Evolutionary conservation across 2,888 invertebrate genomes (phyloP).

Genomic region (Aproaerema taeniolella): DNA sequence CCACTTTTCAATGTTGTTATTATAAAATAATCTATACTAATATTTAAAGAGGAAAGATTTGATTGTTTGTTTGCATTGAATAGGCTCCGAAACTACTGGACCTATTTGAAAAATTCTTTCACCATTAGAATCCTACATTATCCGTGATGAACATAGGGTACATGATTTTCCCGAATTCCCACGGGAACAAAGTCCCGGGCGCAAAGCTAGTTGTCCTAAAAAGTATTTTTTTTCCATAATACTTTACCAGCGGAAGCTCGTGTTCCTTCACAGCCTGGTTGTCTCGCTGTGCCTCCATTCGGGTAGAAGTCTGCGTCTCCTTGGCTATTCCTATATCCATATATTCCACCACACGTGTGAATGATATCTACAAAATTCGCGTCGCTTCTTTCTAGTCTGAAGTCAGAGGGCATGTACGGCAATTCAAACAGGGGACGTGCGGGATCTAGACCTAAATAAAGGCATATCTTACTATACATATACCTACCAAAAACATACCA

Average conservation of each 20-base stretch:
- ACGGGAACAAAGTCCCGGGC: too few relatives aligned
- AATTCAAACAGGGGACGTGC: constrained; percentile 81
- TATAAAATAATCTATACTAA: too few relatives aligned
- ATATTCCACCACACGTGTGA: constrained; percentile 82
- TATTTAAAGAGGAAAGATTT: too few relatives aligned
- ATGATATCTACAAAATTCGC: constrained; percentile 86
- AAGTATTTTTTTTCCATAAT: neutral
- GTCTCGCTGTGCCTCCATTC: constrained; percentile 81
- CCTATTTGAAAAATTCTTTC: too few relatives aligned
- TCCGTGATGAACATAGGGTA: too few relatives aligned
- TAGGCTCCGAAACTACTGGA: too few relatives aligned
- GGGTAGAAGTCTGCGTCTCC: constrained; percentile 88
- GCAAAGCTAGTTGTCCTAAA: too few relatives aligned
- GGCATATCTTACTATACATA: too few relatives aligned
- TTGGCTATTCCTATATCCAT: constrained; percentile 78
- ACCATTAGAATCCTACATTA: too few relatives aligned
- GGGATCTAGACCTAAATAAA: constrained; percentile 80
- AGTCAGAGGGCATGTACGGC: constrained; percentile 45
- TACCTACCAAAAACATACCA: neutral
- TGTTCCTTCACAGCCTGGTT: constrained; percentile 81
- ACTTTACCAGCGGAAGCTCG: neutral
- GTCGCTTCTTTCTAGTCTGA: constrained; percentile 78
- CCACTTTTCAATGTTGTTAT: too few relatives aligned
- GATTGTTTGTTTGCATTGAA: too few relatives aligned
- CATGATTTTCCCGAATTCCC: too few relatives aligned